Conservation (phyloP, 2,797 vertebrate species). For the Garrulus glandarius region DNA sequence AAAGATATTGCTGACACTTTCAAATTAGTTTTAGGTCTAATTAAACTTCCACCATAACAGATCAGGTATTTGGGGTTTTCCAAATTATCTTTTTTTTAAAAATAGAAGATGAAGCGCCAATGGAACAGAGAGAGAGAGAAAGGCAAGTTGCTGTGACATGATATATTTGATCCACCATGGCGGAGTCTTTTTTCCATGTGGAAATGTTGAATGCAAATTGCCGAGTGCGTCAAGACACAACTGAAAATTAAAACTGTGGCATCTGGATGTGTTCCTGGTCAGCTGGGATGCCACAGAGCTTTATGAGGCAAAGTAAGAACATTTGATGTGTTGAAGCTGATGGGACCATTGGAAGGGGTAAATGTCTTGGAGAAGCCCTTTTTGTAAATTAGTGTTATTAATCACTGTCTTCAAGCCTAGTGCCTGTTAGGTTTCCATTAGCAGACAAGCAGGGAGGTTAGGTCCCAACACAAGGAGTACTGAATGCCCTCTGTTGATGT, state of each 20-base stretch:
- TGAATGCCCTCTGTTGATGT: neutral
- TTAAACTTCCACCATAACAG: constrained; percentile 56
- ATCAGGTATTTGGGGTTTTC: constrained; percentile 21
- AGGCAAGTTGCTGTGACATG: neutral
- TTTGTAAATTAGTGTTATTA: neutral
- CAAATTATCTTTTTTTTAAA: neutral
- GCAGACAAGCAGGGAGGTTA: neutral
- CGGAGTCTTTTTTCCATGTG: neutral
- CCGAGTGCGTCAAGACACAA: neutral
- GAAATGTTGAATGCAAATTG: neutral
- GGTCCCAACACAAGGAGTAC: neutral
- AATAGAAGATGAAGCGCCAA: neutral
- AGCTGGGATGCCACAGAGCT: neutral
- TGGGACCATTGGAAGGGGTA: neutral
- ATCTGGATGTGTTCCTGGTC: neutral
- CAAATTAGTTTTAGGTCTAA: constrained; percentile 62
- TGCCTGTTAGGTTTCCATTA: neutral
- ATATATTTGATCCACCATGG: neutral
- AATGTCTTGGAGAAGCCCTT: neutral
- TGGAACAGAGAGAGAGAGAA: neutral
- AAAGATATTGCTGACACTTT: constrained; percentile 59
- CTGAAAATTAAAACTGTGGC: neutral
- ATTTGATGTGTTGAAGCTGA: accelerated
- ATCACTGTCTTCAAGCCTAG: neutral
- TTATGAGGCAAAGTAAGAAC: neutral